phyloP scores from a whole-genome alignment of 2,113 vertebrate genomes.

The Pseudopipra pipra region DNA sequence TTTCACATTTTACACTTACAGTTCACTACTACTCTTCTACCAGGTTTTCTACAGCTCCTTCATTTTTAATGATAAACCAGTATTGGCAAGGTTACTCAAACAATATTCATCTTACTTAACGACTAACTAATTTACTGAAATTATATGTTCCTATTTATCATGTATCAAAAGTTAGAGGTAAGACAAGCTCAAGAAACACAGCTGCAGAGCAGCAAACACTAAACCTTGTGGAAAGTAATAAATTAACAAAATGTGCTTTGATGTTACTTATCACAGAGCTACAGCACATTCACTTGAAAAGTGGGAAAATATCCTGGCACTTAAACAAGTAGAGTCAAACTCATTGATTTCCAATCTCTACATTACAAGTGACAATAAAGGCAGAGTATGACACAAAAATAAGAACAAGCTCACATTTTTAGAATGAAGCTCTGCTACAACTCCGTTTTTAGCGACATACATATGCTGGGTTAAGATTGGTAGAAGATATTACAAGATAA shows the following conservation, averaged over 20 bases:
- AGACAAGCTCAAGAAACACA: not conserved
- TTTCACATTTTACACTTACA: not conserved
- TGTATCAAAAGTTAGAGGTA: not conserved
- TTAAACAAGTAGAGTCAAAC: not conserved
- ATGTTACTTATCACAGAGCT: constrained; percentile 34
- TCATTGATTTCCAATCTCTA: constrained; percentile 23
- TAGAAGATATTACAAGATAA: not conserved
- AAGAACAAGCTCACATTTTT: not conserved
- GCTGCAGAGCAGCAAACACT: not conserved
- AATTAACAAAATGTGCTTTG: constrained; percentile 1
- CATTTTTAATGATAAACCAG: not conserved
- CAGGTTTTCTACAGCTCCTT: not conserved
- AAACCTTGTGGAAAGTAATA: not conserved
- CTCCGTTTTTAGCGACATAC: not conserved
- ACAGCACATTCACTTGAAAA: constrained; percentile 5
- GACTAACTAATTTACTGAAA: not conserved
- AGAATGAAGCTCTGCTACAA: not conserved
- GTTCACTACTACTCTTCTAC: not conserved
- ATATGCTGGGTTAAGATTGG: not conserved
- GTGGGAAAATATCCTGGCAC: constrained; percentile 14
- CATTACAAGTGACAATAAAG: not conserved
- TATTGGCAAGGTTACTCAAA: not conserved
- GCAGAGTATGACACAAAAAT: not conserved
- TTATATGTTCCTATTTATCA: not conserved
- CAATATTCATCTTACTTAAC: not conserved